Evolutionary conservation across 2,797 vertebrate genomes (phyloP).

Genomic region (Amazona ochrocephala): DNA sequence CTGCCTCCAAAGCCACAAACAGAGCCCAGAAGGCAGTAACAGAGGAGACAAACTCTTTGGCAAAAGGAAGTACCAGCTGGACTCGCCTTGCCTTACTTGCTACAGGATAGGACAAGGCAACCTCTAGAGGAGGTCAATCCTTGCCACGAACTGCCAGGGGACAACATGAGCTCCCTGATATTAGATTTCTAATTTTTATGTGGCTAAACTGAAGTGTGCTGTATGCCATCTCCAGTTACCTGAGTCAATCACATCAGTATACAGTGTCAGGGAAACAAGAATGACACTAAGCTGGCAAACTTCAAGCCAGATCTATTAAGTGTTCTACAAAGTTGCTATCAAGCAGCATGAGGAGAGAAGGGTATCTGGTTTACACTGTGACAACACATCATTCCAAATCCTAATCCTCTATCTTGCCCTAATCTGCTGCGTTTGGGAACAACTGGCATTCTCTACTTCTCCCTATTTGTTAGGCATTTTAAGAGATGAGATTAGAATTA

Average conservation of each 20-base stretch:
- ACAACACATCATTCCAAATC: background rate
- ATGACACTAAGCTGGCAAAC: background rate
- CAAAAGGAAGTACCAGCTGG: background rate
- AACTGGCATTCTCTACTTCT: background rate
- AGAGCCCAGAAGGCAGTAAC: background rate
- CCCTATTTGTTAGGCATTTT: background rate
- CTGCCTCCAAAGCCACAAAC: background rate
- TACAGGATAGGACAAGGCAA: background rate
- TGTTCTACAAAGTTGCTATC: background rate
- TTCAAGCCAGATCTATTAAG: background rate
- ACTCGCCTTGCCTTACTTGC: rapidly evolving
- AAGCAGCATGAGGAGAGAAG: rapidly evolving
- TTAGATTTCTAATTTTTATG: background rate
- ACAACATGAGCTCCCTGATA: background rate
- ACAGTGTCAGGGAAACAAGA: background rate
- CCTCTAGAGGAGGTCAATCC: background rate
- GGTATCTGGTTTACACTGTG: background rate
- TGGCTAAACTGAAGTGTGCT: background rate
- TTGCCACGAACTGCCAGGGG: background rate
- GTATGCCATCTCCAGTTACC: background rate
- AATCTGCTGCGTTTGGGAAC: background rate
- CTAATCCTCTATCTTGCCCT: background rate
- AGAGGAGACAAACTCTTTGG: background rate
- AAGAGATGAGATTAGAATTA: background rate
- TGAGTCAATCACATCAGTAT: background rate